Evolutionary conservation across 2,888 invertebrate species (phyloP), one percentile per base, ranked within the genome.

Genomic region (Sisyra terminalis): DNA sequence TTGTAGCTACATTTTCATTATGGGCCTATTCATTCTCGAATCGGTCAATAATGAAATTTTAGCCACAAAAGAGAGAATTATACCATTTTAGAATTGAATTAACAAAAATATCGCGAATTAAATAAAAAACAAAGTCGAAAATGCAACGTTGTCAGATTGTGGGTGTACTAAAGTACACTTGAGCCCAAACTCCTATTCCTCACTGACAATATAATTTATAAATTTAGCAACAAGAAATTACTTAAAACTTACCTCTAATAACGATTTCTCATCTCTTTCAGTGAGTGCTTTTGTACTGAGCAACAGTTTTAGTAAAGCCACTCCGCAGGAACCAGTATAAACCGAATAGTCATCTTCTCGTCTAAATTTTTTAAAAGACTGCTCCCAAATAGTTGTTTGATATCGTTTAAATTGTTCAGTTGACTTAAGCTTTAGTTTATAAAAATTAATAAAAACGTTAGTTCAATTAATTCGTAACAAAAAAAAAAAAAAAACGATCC

Each of bases 311-410:
- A 76, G 65, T 31, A 79, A 60, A 29, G 80, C 78, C 46, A 82
- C 64, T 29, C 87, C 87, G 48, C 77, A 60, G 43, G 72, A 73
- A 29, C 87, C 87, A 7, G 85, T 85, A 51, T 87, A 87, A 1
- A 86, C 67, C 3, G 80, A 74, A 50, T 65, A 66, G 63, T 84
- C 79, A 7, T 37, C 31, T 17, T 37, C 31, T 16, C 29, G 56
- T 45, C 8, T 44, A 40, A 17, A 47, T 40, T 10, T 47, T 14
- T 37, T 43, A 18, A 17, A 37, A 29, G 13, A n/a, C 29, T 11
- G 37, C n/a, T 37, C 30, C 43, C 37, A 43, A 4, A 30, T 17
- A 7, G 17, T 11, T 5, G 13, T 11, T 24, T 18, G 13, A 15
- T 43, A 43, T 29, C 29, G 24, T 18, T 38, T 43, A 6, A 43